Base-by-base conservation (phyloP, 2,113 vertebrate species). In the Laterallus jamaicensis region DNA sequence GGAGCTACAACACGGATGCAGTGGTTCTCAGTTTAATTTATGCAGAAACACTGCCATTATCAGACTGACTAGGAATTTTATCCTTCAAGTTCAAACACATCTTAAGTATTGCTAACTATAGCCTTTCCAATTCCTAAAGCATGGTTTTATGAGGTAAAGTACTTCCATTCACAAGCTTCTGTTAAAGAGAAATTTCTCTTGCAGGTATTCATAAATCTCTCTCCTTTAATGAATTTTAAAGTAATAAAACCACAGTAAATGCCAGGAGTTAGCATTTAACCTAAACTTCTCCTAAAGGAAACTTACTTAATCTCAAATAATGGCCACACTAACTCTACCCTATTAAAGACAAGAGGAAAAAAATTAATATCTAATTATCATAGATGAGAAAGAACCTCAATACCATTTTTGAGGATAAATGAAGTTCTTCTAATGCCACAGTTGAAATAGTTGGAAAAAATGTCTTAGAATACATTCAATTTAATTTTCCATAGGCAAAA, bases 281-380 rank as follows among this genome's bases (percentile, higher is more conserved):
- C 82, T 85, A 82, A 68, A 90, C 88, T 94, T 87, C 70, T 60
- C 35, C 58, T 74, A 96, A 90, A 93, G 78, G 66, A 94, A 92
- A 89, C 17, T 32, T 49, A 42, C 49, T 82, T 91, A 79, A 56
- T 93, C 29, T 76, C 54, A 82, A 94, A 79, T 92, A 95, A 94
- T 54, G 85, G 56, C 67, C 62, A 80, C 8, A 60, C 7, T 85
- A 85, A 75, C 58, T 87, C 56, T 56, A 71, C 14, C 4, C 13
- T 76, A 39, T 50, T 87, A 76, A 90, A 92, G 49, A 70, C 28
- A 92, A 64, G 58, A 62, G 28, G 14, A 47, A 56, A 62, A 62
- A 58, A 47, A 63, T 59, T 47, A 52, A 26, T 52, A 52, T 25
- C 28, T 44, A 86, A 91, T 93, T 76, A 94, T 49, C 39, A 32